Conservation (phyloP, 2,888 invertebrate genomes). For the Venustoraphidia nigricollis region DNA sequence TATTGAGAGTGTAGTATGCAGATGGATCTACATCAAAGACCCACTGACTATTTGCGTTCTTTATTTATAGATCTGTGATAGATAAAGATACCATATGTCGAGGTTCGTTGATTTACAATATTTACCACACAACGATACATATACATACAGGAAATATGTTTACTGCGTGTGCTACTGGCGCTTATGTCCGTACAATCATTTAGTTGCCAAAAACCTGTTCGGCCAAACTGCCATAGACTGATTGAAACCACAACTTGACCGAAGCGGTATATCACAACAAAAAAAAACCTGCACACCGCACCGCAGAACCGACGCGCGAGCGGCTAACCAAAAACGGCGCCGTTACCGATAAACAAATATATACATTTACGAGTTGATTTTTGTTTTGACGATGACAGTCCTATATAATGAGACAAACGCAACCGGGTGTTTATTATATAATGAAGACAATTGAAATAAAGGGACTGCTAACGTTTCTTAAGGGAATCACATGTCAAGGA, state of each 20-base stretch:
- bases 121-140: slow-evolving; percentile 15
- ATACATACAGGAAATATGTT: slow-evolving; percentile 19
- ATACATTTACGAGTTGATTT: slow-evolving; percentile 2
- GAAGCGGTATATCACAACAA: slow-evolving; percentile 34
- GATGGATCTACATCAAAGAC: neutral
- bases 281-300: slow-evolving; percentile 32
- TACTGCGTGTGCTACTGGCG: slow-evolving; percentile 19
- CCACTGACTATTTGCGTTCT: no score
- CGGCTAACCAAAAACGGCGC: slow-evolving; percentile 3
- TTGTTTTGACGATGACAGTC: no score
- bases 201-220: slow-evolving; percentile 23
- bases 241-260: slow-evolving; percentile 33
- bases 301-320: slow-evolving; percentile 3
- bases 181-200: slow-evolving; percentile 22
- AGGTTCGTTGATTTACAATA: slow-evolving; percentile 17
- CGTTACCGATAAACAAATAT: slow-evolving; percentile 9
- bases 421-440: no score
- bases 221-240: slow-evolving; percentile 26
- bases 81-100: slow-evolving; percentile 20
- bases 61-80: slow-evolving; percentile 8
- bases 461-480: neutral
- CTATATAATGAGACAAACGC: no score
- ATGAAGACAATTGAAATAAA: no score
- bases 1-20: slow-evolving; percentile 7
- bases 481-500: slow-evolving; percentile 9